Conservation (phyloP, 2,797 vertebrate species). For the Iguana delicatissima region DNA sequence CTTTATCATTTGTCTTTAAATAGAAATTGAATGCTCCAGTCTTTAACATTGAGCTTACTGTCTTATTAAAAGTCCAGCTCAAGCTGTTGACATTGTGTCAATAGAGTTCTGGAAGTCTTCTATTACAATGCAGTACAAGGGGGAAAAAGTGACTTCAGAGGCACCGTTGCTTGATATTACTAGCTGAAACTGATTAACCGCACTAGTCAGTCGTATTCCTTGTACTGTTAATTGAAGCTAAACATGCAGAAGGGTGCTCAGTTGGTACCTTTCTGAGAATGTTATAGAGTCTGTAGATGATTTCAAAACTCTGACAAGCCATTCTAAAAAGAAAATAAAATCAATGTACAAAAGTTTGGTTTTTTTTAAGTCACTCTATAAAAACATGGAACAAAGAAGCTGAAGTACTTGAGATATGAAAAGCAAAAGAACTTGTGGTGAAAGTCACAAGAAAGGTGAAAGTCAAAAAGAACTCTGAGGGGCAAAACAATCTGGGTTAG, state of each 20-base stretch:
- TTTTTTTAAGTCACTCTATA: background rate
- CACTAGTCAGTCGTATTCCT: background rate
- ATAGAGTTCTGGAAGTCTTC: slow-evolving; percentile 11
- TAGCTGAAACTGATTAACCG: background rate
- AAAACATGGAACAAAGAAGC: slow-evolving; percentile 1
- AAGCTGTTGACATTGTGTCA: background rate
- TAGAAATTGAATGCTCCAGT: background rate
- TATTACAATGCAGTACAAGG: background rate
- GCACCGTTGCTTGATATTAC: background rate
- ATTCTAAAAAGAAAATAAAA: slow-evolving; percentile 50
- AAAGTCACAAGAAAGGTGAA: slow-evolving; percentile 39
- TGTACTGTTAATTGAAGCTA: slow-evolving; percentile 27
- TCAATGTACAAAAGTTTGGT: background rate
- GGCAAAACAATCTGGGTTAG: slow-evolving; percentile 1
- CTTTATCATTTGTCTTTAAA: slow-evolving; percentile 20
- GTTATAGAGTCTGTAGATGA: slow-evolving; percentile 42
- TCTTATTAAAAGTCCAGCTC: slow-evolving; percentile 39
- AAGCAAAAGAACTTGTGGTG: background rate
- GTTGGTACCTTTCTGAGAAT: slow-evolving; percentile 29
- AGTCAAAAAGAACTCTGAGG: slow-evolving; percentile 42
- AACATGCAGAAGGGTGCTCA: slow-evolving; percentile 20
- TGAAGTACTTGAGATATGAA: slow-evolving; percentile 23
- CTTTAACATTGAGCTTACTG: slow-evolving; percentile 23
- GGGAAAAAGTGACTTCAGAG: slow-evolving; percentile 9
- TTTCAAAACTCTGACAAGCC: slow-evolving; percentile 30